Base-by-base conservation (phyloP, 2,888 invertebrate genomes). In the Scotopteryx bipunctaria region DNA sequence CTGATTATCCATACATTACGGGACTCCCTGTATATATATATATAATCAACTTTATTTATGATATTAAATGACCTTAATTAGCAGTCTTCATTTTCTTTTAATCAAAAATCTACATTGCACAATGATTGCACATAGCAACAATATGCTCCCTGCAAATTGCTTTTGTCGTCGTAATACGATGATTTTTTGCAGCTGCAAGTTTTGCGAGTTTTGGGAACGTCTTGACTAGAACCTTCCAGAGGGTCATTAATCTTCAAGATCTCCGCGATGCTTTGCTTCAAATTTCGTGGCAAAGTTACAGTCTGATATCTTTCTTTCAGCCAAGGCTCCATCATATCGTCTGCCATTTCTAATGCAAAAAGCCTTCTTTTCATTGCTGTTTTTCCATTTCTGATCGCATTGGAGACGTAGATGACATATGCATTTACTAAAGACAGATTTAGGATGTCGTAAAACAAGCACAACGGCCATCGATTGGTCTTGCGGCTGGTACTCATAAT, bases 391-490 rank as follows among this genome's bases (percentile, higher is more conserved):
- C 32, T 2, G 38, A 46, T 46, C 32, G 38, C 15, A n/a, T 38
- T 38, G 0, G 38, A 38, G n/a, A 25, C 38, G 25, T 38, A 4
- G 5, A 38, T 48, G 27, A 50, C 42, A 53, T 58, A 58, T 23
- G 53, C 31, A 17, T 55, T 55, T 4, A 57, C 49, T 25, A 57
- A 17, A 2, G 47, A 27, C 15, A 60, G 5, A 43, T 64, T 57
- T 21, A 61, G 31, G 14, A 64, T 60, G 27, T 42, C 41, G 44
- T 55, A 57, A 21, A 63, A 63, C 42, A 57, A 45, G 21, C 48
- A 42, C 23, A 55, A 36, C 31, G 55, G 63, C 60, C 55, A 63
- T 47, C 54, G 38, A 27, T 60, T 58, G 29, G 52, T 61, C 31
- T 58, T 58, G 5, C 56, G 44, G 42, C 29, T 50, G 17, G 44